These are phyloP conservation scores for Pseudococcus jackbeardsleyi DNA, from an alignment of 2,888 invertebrate species.

Conservation along the genomic window DNA sequence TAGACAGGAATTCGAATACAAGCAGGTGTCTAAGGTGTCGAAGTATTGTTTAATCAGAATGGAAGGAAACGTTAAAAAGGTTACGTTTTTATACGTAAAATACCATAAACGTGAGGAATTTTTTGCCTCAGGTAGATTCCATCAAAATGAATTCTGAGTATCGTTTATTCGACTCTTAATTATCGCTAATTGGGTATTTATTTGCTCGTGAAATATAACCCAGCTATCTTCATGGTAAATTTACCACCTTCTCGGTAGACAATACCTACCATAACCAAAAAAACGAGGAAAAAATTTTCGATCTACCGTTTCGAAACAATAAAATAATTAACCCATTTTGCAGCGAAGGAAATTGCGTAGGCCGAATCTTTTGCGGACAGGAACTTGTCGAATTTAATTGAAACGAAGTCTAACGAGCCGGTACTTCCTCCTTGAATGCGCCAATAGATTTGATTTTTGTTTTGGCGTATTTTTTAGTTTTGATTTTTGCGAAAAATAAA, in stretches of 20 bases:
- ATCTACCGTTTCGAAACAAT: neutral
- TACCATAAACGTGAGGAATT: neutral
- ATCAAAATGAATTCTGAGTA: neutral
- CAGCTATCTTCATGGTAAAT: neutral
- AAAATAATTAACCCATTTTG: slow-evolving; percentile 31
- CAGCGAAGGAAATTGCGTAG: slow-evolving; percentile 16
- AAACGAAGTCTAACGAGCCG: slow-evolving; percentile 31
- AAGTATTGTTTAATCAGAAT: neutral
- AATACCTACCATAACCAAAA: neutral
- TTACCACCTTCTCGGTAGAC: neutral
- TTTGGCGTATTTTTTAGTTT: neutral
- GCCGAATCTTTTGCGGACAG: slow-evolving; percentile 11
- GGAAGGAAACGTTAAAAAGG: neutral
- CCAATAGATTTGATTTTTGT: neutral
- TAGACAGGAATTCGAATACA: neutral
- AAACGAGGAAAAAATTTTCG: neutral
- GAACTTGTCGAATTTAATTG: slow-evolving; percentile 23
- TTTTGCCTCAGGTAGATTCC: neutral
- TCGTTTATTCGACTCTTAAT: neutral
- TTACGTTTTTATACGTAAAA: neutral
- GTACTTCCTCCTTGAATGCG: neutral
- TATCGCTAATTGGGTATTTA: neutral
- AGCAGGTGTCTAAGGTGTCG: neutral
- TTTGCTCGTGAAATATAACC: neutral
- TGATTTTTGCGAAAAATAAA: neutral